Base-by-base conservation (phyloP, 1,140 invertebrate genomes). In the Cherax quadricarinatus region DNA sequence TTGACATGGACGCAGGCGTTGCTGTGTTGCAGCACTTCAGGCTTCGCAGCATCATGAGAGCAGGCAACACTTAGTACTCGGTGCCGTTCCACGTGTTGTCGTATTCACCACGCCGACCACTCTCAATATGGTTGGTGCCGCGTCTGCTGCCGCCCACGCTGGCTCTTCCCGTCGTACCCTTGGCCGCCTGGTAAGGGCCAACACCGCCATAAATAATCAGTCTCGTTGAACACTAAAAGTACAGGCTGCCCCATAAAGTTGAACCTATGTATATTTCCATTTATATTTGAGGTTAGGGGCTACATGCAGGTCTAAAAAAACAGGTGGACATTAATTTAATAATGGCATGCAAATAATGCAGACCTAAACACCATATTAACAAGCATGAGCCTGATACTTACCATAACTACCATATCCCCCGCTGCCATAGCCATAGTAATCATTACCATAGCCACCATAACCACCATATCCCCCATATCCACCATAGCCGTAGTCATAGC, bases 111-210 rank as follows among this genome's bases (percentile, higher is more conserved):
- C 90, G 90, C 41, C 90, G 90, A 7, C 84, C 81, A 41, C 51
- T 75, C 66, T 91, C 90, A 91, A 75, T 91, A 91, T 62, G 90
- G 90, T 70, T 91, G 84, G 78, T 91, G 90, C 84, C 90, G 57
- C 90, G 90, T 73, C 90, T 91, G 90, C 79, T 91, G 90, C 90
- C 90, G 75, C 90, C 90, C 90, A 66, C 90, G 90, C 49, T 91
- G 90, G 79, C 84, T 91, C 90, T 91, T 91, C 84, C 90, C 90
- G 49, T 91, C 90, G 60, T 91, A 91, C 75, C 90, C 90, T 91
- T 91, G 90, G 73, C 90, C 84, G 90, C 90, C 90, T 91, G 90
- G 90, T 91, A 91, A 91, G 90, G 90, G 90, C 90, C 90, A 91
- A 91, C 60, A 91, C 78, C 84, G 84, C 90, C 90, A 91, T 91